A percentile compares a stretch with the other conserved stretches of the same genome.
phyloP scores from a whole-genome alignment of 2,888 invertebrate species.

The Uloborus plumipes region DNA sequence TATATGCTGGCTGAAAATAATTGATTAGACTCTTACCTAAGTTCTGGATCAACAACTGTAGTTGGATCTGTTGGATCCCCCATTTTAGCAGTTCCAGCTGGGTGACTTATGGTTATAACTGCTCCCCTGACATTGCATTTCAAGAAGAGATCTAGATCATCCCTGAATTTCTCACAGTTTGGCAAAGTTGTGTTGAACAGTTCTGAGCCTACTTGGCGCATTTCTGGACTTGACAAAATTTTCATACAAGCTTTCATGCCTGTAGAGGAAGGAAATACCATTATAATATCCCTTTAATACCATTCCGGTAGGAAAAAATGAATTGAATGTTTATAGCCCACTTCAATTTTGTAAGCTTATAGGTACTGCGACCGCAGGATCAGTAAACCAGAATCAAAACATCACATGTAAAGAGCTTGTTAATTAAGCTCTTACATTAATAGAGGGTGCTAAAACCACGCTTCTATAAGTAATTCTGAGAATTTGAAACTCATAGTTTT shows the following conservation, averaged over 20 bases:
- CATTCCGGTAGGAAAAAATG: too few species aligned
- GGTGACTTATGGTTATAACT: slow-evolving; percentile 67
- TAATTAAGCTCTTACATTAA: too few species aligned
- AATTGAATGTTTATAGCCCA: too few species aligned
- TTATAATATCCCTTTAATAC: too few species aligned
- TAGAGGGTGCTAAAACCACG: too few species aligned
- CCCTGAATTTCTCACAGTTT: slow-evolving; percentile 76
- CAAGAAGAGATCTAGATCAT: slow-evolving; percentile 62
- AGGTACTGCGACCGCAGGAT: too few species aligned
- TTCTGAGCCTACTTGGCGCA: slow-evolving; percentile 84
- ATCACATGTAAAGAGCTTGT: too few species aligned
- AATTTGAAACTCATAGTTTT: too few species aligned
- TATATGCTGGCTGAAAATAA: too few species aligned
- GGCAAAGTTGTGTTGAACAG: slow-evolving; percentile 83
- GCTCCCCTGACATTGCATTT: slow-evolving; percentile 65
- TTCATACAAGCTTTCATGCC: slow-evolving; percentile 80
- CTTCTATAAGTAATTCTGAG: too few species aligned
- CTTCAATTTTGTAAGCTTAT: too few species aligned
- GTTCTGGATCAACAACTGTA: slow-evolving; percentile 67
- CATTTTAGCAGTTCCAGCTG: slow-evolving; percentile 67
- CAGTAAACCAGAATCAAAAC: too few species aligned
- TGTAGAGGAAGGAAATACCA: not conserved
- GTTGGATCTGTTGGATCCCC: slow-evolving; percentile 66
- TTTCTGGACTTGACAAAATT: slow-evolving; percentile 82
- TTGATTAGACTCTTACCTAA: slow-evolving; percentile 39